Evolutionary conservation across 2,113 vertebrate species (phyloP), one percentile per base, ranked within the genome.

Genomic region (Rana temporaria): DNA sequence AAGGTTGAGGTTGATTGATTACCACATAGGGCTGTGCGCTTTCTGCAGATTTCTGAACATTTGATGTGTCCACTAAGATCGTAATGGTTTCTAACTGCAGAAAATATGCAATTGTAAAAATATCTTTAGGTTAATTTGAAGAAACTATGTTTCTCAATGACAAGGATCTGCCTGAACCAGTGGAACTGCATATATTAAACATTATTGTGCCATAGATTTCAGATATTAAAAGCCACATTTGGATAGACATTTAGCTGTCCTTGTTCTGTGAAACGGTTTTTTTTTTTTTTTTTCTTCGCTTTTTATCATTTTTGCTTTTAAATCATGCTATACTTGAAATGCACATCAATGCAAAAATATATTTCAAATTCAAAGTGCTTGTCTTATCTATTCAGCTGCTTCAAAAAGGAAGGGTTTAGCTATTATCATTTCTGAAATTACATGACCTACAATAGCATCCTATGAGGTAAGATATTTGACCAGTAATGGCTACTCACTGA

Each of bases 131-230:
- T 62, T 80, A 34, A 52, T 70, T 70, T 70, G 55, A 16, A 19
- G 26, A 80, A 56, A 52, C 62, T 32, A 34, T 78, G 63, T 69
- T 80, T 80, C 56, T 70, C 42, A 59, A 70, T 62, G 78, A 62
- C 56, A 69, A 22, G 74, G 9, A 20, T 65, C 34, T 77, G 20
- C 15, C 60, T 77, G 59, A 77, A 53, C 22, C 16, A 60, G 53
- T 77, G 20, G 60, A 76, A 26, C 38, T 26, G 59, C 34, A 76
- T 76, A 11, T 76, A 30, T 77, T 77, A 77, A 52, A 65, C 12
- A 64, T 64, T 77, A 64, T 77, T 65, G 38, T 77, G 48, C 18
- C 22, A 53, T 53, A 64, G 60, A 65, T 64, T 64, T 77, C 11
- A 77, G 52, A 53, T 77, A 77, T 65, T 65, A 18, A 52, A 7